Base-by-base conservation (phyloP, 2,113 vertebrate species). In the Motacilla alba region DNA sequence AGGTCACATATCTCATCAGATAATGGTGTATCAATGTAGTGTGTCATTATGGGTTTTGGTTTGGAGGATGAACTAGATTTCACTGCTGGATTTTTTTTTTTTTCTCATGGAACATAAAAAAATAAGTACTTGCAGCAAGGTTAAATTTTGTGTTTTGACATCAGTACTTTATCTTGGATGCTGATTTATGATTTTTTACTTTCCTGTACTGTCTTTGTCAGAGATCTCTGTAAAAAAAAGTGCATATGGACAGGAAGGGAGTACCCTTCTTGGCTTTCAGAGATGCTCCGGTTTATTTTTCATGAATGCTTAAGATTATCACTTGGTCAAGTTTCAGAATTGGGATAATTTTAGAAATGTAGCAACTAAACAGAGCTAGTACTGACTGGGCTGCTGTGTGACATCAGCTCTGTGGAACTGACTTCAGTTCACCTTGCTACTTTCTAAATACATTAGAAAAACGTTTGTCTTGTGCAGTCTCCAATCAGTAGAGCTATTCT, bases 1-100 rank as follows among this genome's bases (percentile, higher is more conserved):
- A 41, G 21, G 39, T 74, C 24, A 4, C 0, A 0, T 56, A 0
- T 59, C 11, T 55, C 4, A 19, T 31, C 63, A 47, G 13, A 4
- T 62, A 15, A 31, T 41, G 17, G 4, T 5, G 2, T n/a, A 6
- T 64, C 16, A 8, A 7, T 62, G 1, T 10, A 53, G 9, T 31
- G 4, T 35, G 16, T 53, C n/a, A 62, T 44, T 53, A 37, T 49
- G 20, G 14, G 10, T 59, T 83, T 55, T 11, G 11, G 3, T 50
- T 39, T 59, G 41, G 75, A 68, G 31, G 19, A 23, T 85, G 52
- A 87, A 56, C 10, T 76, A 23, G 30, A 62, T 75, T 75, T 79
- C n/a, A 56, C 18, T 35, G 21, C 19, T 72, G 60, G 8, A 2
- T 30, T 73, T 67, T 64, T 74, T 35, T 35, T 35, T 35, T 77